Evolutionary conservation across 2,888 invertebrate genomes (phyloP).

Genomic region (Entomobrya proxima): DNA sequence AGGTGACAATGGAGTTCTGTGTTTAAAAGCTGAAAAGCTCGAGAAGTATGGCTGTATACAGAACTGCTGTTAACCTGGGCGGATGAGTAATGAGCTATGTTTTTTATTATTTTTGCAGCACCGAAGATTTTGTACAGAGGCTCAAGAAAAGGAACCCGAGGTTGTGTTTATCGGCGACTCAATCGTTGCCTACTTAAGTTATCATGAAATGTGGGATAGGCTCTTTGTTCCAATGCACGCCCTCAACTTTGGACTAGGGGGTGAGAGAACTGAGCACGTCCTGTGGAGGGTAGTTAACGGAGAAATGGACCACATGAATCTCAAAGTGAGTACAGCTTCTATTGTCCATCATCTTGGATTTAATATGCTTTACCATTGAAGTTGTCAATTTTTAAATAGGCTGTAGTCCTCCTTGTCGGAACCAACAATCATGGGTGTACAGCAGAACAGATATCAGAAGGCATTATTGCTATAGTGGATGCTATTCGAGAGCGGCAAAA

Average conservation of each 20-base stretch:
- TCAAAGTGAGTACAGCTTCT: conserved; percentile 83
- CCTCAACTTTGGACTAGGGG: conserved; percentile 93
- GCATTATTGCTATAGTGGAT: conserved; percentile 86
- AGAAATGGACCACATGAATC: conserved; percentile 90
- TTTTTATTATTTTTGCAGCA: conserved; percentile 81
- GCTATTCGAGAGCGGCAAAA: conserved; percentile 87
- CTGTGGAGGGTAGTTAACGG: conserved; percentile 94
- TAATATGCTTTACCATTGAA: not conserved
- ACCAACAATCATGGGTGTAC: conserved; percentile 90
- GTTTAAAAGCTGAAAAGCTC: too few relatives aligned
- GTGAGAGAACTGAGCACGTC: conserved; percentile 91
- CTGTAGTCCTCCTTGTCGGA: conserved; percentile 84
- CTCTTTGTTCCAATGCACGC: conserved; percentile 94
- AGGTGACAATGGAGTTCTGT: too few relatives aligned
- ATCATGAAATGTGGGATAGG: conserved; percentile 91
- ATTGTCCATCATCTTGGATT: not conserved
- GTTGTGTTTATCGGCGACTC: conserved; percentile 95
- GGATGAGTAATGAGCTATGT: not conserved
- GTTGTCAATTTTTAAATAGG: conserved; percentile 79
- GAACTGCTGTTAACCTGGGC: too few relatives aligned
- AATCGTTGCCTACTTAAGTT: conserved; percentile 87
- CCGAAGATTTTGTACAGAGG: conserved; percentile 88
- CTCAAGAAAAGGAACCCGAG: conserved; percentile 93
- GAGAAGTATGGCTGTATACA: too few relatives aligned
- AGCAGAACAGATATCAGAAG: conserved; percentile 88